Base-by-base conservation (phyloP, 2,888 invertebrate species). In the Folsomia candida region DNA sequence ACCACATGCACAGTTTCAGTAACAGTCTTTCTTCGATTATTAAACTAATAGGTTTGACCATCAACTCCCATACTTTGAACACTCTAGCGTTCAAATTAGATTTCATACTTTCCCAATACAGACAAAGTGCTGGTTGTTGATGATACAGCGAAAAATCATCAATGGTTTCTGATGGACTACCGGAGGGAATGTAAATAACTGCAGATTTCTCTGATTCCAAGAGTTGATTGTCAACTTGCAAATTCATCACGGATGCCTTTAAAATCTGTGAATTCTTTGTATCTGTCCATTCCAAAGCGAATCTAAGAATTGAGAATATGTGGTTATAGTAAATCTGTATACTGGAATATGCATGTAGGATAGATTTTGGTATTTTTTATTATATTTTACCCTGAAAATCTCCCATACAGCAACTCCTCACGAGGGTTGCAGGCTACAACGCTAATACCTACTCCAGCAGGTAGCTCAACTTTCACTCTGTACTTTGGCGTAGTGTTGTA, bases 1-100 rank as follows among this genome's bases (percentile, higher is more conserved):
- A 78, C 80, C 84, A 83, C 71, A 85, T 84, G 51, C 87, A 81
- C 66, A 93, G 82, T 82, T 92, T 91, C 79, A 92, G 85, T 29
- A 94, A 85, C 29, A 94, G 84, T 70, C 88, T 87, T 83, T 99
- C 98, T 82, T 99, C 98, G 14, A 99, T 85, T 71, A 92, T 89
- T 11, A 97, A 85, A 51, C 91, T 91, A 71, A 96, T 86, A 68
- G 79, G 79, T 68, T 76, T 75, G 2, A 78, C 63, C 14, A 70
- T 62, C 25, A 78, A 60, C 22, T 76, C 75, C 71, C 74, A 76
- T 18, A 70, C 67, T 69, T 78, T 78, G 68, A 77, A 79, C 0
- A 79, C 76, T 58, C 78, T 76, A 57, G 79, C 78, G 67, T 78
- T 78, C 51, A 78, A 68, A 27, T 73, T 72, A 3, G 77, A 76